Evolutionary conservation across 1,140 invertebrate species (phyloP), one percentile per base, ranked within the genome.

Genomic region (Anoplophora glabripennis): DNA sequence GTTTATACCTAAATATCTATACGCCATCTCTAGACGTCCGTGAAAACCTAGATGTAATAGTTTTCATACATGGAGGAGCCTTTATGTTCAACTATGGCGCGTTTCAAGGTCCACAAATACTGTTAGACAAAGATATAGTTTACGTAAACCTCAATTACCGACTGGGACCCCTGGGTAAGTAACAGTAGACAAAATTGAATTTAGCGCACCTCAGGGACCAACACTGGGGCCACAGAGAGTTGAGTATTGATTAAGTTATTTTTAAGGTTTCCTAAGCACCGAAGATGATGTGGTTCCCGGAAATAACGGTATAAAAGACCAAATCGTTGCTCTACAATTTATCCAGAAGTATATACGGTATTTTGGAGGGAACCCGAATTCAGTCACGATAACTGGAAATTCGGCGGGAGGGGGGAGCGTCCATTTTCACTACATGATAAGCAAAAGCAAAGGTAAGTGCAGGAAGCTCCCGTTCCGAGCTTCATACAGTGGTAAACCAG

Each of bases 81-180:
- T 85, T 83, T 66, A 83, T 83, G 66, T 72, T 69, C 63, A 61
- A 63, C 21, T 53, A 41, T 0, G 79, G 80, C 0, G 73, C 68
- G 4, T 36, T 73, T 0, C 83, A 84, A 66, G 78, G 78, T 1
- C 79, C 84, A 0, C 69, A 77, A 9, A 77, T 81, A 59, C 56
- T 89, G 0, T 78, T 89, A 76, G 81, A 80, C 21, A 62, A 80
- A 42, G 78, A 86, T 60, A 67, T 86, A 11, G 80, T 88, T 7
- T 75, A 82, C 36, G 85, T 87, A 0, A 85, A 79, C 10, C 71
- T 88, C 0, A 86, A 86, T 70, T 88, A 86, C 68, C 71, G 87
- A 47, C 66, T 88, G 10, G 85, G 85, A 7, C 72, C 80, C 0
- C 73, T 85, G 55, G 84, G 84, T 75, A 59, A 64, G 42, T 34